phyloP scores from a whole-genome alignment of 2,113 vertebrate genomes.

The Callipepla squamata region DNA sequence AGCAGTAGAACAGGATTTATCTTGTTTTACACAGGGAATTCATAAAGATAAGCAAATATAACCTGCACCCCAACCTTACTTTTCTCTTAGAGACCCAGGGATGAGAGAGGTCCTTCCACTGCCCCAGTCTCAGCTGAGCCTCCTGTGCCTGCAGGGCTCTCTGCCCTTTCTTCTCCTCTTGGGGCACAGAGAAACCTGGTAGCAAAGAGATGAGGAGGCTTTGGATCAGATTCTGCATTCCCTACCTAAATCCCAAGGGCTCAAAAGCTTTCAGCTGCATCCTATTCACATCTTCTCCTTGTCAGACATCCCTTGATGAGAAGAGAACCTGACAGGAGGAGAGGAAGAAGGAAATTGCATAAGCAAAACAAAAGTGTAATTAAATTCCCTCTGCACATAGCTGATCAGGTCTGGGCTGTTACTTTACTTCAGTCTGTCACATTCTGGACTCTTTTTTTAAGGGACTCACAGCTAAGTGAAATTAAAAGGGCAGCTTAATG shows the following conservation, averaged over 20 bases:
- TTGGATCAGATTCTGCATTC: not conserved
- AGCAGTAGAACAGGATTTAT: not conserved
- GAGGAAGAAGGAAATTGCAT: constrained; percentile 35
- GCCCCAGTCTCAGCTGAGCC: not conserved
- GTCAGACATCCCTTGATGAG: constrained; percentile 7
- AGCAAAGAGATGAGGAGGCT: not conserved
- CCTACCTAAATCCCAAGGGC: constrained; percentile 9
- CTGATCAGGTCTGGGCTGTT: not conserved
- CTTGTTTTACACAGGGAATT: not conserved
- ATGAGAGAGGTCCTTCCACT: rapidly evolving
- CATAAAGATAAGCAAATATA: not conserved
- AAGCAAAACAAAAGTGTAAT: constrained; percentile 40
- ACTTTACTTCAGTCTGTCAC: constrained; percentile 8
- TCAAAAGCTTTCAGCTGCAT: constrained; percentile 47
- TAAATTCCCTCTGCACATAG: constrained; percentile 53
- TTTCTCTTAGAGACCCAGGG: not conserved
- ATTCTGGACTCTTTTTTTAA: constrained; percentile 27
- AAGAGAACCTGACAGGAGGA: constrained; percentile 31
- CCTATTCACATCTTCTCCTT: constrained; percentile 41
- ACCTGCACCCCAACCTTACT: not conserved
- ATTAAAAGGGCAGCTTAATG: not conserved
- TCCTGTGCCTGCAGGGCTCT: not conserved
- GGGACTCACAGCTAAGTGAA: constrained; percentile 2
- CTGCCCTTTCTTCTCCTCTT: not conserved
- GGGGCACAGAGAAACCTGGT: not conserved